Evolutionary conservation across 1,140 invertebrate genomes (phyloP).

Genomic region (Papilio helenus): DNA sequence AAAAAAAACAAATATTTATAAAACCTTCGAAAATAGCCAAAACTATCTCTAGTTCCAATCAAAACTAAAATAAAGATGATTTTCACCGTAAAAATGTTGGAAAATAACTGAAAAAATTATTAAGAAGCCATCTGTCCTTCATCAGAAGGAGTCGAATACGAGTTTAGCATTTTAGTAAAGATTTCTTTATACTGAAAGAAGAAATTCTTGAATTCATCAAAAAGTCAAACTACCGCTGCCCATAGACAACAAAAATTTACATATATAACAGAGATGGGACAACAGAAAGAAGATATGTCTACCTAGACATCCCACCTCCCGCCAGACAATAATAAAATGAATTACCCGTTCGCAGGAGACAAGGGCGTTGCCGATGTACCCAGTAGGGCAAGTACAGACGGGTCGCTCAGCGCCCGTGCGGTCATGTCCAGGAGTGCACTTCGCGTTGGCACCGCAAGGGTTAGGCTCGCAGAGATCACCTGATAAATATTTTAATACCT

Average conservation of each 20-base stretch:
- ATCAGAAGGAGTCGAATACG: not conserved
- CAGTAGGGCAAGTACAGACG: constrained; percentile 90
- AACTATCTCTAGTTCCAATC: not conserved
- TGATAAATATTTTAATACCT: constrained; percentile 59
- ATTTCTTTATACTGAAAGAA: no score
- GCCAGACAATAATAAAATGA: not conserved
- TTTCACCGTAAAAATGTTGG: no score
- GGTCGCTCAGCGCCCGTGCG: constrained; percentile 91
- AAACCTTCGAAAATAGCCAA: not conserved
- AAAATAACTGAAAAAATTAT: not conserved
- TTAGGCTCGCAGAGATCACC: constrained; percentile 92
- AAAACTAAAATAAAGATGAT: not conserved
- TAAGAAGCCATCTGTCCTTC: not conserved
- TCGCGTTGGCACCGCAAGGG: constrained; percentile 92
- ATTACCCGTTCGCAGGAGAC: constrained; percentile 85
- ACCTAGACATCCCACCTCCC: no score
- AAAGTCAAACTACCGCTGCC: no score
- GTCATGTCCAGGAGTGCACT: constrained; percentile 92
- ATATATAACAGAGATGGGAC: no score
- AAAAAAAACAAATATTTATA: not conserved
- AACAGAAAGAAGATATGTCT: no score
- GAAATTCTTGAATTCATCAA: no score
- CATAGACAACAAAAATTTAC: no score
- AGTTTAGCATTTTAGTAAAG: no score
- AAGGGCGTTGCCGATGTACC: constrained; percentile 92